Percentiles rank a stretch among this genome's conserved stretches.
Conservation (phyloP, 2,797 vertebrate genomes). For the Enteromius argenteus region DNA sequence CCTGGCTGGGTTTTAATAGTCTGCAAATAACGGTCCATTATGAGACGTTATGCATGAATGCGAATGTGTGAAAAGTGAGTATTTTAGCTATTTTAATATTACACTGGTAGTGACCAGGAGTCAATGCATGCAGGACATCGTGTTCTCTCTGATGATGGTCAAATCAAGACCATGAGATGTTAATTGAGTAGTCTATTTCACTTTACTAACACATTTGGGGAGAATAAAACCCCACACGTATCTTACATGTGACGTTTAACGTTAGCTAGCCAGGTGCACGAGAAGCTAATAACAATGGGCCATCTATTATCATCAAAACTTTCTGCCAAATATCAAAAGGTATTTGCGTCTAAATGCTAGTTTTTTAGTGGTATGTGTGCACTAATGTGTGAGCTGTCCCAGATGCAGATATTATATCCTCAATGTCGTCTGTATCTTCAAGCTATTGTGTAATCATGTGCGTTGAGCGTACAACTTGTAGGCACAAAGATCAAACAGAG, state of each 20-base stretch:
- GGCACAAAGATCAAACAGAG: neutral
- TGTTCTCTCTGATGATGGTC: neutral
- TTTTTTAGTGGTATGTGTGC: neutral
- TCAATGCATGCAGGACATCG: neutral
- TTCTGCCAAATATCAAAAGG: neutral
- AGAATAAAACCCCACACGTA: neutral
- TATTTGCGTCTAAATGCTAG: neutral
- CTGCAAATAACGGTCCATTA: neutral
- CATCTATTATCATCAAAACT: neutral
- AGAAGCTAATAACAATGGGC: slow-evolving; percentile 34
- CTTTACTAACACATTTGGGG: neutral
- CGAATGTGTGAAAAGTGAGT: neutral
- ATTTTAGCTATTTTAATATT: neutral
- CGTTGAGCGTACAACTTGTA: slow-evolving; percentile 3
- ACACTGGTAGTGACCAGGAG: neutral
- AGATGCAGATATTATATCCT: neutral
- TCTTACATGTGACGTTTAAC: neutral
- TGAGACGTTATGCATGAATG: neutral
- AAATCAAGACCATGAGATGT: neutral
- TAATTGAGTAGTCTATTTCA: neutral
- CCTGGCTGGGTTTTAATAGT: neutral
- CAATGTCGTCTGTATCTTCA: neutral
- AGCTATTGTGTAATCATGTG: slow-evolving; percentile 26
- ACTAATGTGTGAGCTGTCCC: neutral
- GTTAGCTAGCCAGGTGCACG: slow-evolving; percentile 26